Conservation (phyloP, 53 echinoderm and acorn worm species). For the Temnopleurus reevesii region DNA sequence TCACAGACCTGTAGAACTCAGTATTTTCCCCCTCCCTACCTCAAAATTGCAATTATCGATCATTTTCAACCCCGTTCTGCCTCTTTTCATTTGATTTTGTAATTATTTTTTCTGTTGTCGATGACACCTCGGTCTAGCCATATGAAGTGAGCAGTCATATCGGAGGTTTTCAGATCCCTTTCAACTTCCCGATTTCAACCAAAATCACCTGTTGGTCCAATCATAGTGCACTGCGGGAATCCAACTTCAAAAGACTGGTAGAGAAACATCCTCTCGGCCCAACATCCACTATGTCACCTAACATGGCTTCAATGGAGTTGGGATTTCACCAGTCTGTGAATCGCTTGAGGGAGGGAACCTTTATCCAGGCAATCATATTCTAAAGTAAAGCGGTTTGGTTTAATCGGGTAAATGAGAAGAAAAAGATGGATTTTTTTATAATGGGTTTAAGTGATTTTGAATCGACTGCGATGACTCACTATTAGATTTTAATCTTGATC, state of each 20-base stretch:
- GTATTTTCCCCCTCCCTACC: not conserved
- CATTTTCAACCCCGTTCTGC: not conserved
- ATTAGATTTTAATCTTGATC: conserved; percentile 22
- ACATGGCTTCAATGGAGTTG: not conserved
- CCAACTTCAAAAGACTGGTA: not conserved
- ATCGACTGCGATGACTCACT: conserved; percentile 15
- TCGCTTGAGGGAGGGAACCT: not conserved
- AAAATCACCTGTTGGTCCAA: conserved; percentile 43
- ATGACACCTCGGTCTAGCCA: not conserved
- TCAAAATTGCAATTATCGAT: not conserved
- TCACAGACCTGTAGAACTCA: not conserved
- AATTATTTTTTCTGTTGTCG: not conserved
- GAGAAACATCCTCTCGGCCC: not conserved
- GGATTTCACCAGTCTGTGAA: not conserved
- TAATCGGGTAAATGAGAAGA: not conserved
- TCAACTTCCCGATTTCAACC: conserved; percentile 32
- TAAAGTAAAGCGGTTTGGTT: not conserved
- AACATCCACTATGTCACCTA: not conserved
- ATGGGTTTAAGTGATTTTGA: conserved; percentile 12
- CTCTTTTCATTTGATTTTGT: not conserved
- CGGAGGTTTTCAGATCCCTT: not conserved
- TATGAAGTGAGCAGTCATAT: conserved; percentile 3
- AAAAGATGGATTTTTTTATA: not conserved
- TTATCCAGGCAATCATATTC: conserved; percentile 16
- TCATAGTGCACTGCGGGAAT: conserved; percentile 32